Evolutionary conservation across 2,797 vertebrate species (phyloP).

Genomic region (Myotis vivesi): DNA sequence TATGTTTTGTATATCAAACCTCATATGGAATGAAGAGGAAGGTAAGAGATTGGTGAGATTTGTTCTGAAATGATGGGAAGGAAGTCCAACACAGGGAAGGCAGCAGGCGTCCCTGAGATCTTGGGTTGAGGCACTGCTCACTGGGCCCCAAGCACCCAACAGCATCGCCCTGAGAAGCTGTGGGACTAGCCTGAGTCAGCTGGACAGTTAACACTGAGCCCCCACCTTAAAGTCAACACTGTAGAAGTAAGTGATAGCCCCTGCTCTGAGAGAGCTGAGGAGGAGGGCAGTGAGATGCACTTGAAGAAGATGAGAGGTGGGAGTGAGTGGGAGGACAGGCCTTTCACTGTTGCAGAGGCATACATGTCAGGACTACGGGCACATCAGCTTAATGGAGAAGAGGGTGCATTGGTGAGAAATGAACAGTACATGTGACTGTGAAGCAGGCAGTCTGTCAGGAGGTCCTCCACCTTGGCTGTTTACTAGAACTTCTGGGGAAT

Average conservation of each 20-base stretch:
- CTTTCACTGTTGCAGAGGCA: not conserved
- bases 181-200: not conserved
- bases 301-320: not conserved
- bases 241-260: not conserved
- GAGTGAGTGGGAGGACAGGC: not conserved
- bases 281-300: not conserved
- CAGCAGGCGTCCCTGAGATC: not conserved
- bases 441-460: not conserved
- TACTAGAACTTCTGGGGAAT: not conserved
- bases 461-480: not conserved
- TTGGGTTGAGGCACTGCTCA: not conserved
- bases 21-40: slow-evolving; percentile 99
- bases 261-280: not conserved
- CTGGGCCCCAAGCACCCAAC: not conserved
- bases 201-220: not conserved
- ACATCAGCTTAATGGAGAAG: not conserved
- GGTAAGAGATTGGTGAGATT: slow-evolving; percentile 86
- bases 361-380: not conserved
- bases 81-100: not conserved
- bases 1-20: slow-evolving; percentile 98
- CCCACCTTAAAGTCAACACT: not conserved
- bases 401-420: not conserved
- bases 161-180: not conserved
- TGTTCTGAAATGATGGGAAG: not conserved
- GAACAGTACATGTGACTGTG: not conserved